Evolutionary conservation across 2,113 vertebrate species (phyloP), one percentile per base, ranked within the genome.

Genomic region (Glaucidium brasilianum): DNA sequence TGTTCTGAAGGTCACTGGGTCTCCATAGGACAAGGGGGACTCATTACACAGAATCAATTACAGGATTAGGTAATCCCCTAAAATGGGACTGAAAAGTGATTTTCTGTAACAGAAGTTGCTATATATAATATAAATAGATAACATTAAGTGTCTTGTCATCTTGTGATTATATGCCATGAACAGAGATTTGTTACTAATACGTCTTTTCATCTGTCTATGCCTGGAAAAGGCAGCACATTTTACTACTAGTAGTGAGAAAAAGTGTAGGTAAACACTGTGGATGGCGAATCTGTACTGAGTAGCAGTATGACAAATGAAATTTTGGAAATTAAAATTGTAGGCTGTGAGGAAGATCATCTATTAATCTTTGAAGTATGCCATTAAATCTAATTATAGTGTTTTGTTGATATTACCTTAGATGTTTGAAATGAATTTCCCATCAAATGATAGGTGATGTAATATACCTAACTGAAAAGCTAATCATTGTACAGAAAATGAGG

Each of bases 331-430:
- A 95, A 97, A 98, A 95, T 81, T 94, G 88, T 77, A 93, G 96
- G 94, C 90, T 92, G 85, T 90, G 91, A 94, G 95, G 71, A 97
- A 97, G 94, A 97, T 92, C 85, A 69, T 59, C 92, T 95, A 81
- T 94, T 98, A 97, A 90, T 95, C 93, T 97, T 96, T 88, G 96
- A 97, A 97, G 80, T 56, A 43, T 90, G 95, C 96, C 87, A 94
- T 97, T 96, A 95, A 71, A 86, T 96, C 85, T 98, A 97, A 98
- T 97, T 97, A 97, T 94, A 90, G 88, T 97, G 92, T 86, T 97
- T 93, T 94, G 96, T 96, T 96, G 64, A 64, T 80, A 81, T 29
- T 94, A 78, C 50, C 52, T 87, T 95, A 81, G 86, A 77, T 80
- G 47, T 89, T 94, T 95, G 59, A 80, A 88, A 88, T 90, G 47